Percentiles rank a stretch among this genome's conserved stretches.
These are phyloP conservation scores for Plectropomus leopardus DNA, from an alignment of 2,113 vertebrate species.

Conservation along the genomic window DNA sequence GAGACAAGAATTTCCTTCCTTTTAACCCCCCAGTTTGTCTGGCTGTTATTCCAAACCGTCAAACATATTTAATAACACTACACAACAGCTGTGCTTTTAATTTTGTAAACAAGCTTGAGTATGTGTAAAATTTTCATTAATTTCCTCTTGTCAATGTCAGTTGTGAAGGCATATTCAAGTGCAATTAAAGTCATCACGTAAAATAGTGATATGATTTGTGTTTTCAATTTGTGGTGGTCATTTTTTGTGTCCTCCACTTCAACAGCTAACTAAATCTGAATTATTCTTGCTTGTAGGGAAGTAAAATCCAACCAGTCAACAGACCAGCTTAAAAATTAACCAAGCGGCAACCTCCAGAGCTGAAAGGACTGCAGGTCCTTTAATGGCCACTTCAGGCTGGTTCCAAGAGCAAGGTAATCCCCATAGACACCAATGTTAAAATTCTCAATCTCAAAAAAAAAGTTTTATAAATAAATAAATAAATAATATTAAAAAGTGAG, in stretches of 20 bases:
- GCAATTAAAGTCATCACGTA: neutral
- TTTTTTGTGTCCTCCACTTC: neutral
- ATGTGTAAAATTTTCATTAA: slow-evolving; percentile 5
- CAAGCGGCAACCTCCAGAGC: no score
- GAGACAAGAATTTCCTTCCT: slow-evolving; percentile 65
- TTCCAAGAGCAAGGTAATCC: no score
- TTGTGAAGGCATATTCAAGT: slow-evolving; percentile 7
- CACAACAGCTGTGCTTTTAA: slow-evolving; percentile 46
- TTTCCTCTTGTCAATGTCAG: neutral
- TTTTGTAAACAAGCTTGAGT: slow-evolving; percentile 5
- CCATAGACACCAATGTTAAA: no score
- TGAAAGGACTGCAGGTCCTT: no score
- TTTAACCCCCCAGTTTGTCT: slow-evolving; percentile 52
- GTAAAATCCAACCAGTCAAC: neutral
- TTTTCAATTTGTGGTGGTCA: slow-evolving; percentile 1
- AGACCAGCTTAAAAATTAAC: neutral
- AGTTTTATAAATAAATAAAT: no score
- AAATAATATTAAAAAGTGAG: no score
- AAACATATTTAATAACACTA: slow-evolving; percentile 58
- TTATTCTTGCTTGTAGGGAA: neutral
- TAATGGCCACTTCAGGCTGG: no score
- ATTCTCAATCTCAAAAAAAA: no score
- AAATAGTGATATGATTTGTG: neutral
- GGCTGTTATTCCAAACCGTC: slow-evolving; percentile 39
- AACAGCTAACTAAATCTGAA: neutral